A percentile compares a stretch with the other conserved stretches of the same genome.
These are phyloP conservation scores for Chitala chitala DNA, from an alignment of 2,113 vertebrate species.

Conservation along the genomic window DNA sequence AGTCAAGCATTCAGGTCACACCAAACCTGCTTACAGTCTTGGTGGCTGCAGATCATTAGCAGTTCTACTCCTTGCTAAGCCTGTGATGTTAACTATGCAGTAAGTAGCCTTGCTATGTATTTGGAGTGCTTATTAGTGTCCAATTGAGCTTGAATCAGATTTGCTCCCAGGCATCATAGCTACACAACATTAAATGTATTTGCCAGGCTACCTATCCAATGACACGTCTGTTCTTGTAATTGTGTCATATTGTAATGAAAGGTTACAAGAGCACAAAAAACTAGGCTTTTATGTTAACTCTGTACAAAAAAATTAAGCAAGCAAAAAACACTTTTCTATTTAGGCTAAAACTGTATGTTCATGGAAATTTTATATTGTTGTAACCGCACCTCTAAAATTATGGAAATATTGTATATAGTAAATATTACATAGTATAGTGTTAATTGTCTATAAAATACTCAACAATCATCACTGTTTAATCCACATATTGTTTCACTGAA, in stretches of 20 bases:
- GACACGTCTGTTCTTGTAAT: slow-evolving; percentile 30
- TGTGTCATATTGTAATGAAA: slow-evolving; percentile 27
- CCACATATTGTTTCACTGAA: slow-evolving; percentile 5
- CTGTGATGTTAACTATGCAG: slow-evolving; percentile 15
- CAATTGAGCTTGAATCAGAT: slow-evolving; percentile 45
- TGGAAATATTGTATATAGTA: too few species aligned
- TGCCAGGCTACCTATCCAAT: slow-evolving; percentile 36
- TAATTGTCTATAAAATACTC: too few species aligned
- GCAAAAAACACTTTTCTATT: too few species aligned
- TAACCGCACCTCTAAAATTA: too few species aligned
- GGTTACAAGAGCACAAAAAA: slow-evolving; percentile 2
- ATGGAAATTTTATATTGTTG: too few species aligned
- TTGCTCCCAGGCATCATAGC: slow-evolving; percentile 49
- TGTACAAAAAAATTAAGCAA: not conserved
- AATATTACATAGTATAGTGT: too few species aligned
- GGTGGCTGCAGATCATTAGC: not conserved
- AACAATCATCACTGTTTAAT: too few species aligned
- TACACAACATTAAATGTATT: slow-evolving; percentile 48
- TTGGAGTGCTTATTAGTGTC: slow-evolving; percentile 43
- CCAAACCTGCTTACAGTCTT: not conserved
- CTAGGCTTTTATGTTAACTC: not conserved
- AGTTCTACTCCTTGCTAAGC: not conserved
- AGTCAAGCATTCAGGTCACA: not conserved
- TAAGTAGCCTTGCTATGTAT: slow-evolving; percentile 29
- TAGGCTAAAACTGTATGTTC: not conserved